Evolutionary conservation across 2,797 vertebrate genomes (phyloP), one percentile per base, ranked within the genome.

Genomic region (Trachops cirrhosus): DNA sequence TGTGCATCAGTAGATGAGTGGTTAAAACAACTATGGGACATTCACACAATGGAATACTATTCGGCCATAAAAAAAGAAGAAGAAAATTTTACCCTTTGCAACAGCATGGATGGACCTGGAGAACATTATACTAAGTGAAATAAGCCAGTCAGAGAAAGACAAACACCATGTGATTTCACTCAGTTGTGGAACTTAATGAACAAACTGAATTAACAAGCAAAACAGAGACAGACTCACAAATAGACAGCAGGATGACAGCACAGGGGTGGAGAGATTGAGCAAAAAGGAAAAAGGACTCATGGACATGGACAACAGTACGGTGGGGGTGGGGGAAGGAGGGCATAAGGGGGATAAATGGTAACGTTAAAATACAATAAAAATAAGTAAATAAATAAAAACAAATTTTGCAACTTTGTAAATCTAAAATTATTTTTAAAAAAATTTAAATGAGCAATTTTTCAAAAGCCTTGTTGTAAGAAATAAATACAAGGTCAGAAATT

Each of bases 351-450:
- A n/a, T 29, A 64, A 15, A n/a, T n/a, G 62, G 62, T 64, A 64
- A n/a, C 2, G 32, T 16, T 32, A n/a, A 62, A 64, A 64, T 18
- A n/a, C 62, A 64, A 64, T 64, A 32, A 15, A 62, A 26, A 57
- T 57, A 62, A 59, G 14, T 59, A 59, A 59, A 54, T 26, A 57
- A 64, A 64, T n/a, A 62, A 6, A 16, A 16, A 59, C 34, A 46
- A 82, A 88, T 54, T 78, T 57, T 77, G 50, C 3, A 46, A 95
- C 52, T 85, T 52, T 80, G 34, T 67, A 68, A 29, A 91, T 54
- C 29, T 74, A 34, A 93, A 79, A 19, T 85, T 67, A 93, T n/a
- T 92, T 91, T 77, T 71, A 7, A 88, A 94, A 71, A 68, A 68
- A 3, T 34, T 6, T 21, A 50, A 86, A 85, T 48, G 54, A 67